These are phyloP conservation scores for Aporophyla lueneburgensis DNA, from an alignment of 2,888 invertebrate species.

Conservation along the genomic window DNA sequence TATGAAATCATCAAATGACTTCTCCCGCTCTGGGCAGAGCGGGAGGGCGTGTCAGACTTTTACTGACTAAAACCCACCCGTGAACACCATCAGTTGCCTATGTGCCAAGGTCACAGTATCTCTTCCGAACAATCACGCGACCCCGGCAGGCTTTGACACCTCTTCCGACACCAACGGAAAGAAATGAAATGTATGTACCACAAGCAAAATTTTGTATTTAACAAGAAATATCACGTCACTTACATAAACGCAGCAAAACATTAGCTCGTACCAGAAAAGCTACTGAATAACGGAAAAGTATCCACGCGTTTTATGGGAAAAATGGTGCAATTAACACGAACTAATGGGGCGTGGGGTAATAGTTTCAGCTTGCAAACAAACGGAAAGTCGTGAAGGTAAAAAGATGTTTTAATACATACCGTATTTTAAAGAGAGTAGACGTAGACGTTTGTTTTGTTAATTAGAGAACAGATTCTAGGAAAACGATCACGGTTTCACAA, in stretches of 20 bases:
- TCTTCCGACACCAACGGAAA: no score
- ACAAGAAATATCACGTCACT: slow-evolving; percentile 6
- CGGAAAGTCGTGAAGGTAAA: slow-evolving; percentile 54
- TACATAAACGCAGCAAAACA: slow-evolving; percentile 1
- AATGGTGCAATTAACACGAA: slow-evolving; percentile 71
- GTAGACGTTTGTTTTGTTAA: neutral
- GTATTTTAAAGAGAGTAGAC: slow-evolving; percentile 26
- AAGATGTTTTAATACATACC: slow-evolving; percentile 36
- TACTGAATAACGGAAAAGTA: slow-evolving; percentile 31
- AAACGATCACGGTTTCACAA: neutral
- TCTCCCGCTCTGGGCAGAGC: no score
- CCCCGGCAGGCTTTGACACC: no score
- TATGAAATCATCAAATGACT: no score
- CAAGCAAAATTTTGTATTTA: neutral
- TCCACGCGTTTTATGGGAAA: slow-evolving; percentile 55
- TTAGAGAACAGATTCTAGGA: neutral
- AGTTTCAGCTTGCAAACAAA: slow-evolving; percentile 64
- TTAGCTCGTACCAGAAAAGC: slow-evolving; percentile 23
- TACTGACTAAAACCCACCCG: no score
- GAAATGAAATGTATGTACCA: neutral
- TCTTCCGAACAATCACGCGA: no score
- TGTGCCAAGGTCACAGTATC: no score
- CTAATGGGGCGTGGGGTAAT: slow-evolving; percentile 70
- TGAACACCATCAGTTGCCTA: no score
- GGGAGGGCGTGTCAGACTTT: no score